Evolutionary conservation across 2,797 vertebrate genomes (phyloP).

Genomic region (Onychomys torridus): DNA sequence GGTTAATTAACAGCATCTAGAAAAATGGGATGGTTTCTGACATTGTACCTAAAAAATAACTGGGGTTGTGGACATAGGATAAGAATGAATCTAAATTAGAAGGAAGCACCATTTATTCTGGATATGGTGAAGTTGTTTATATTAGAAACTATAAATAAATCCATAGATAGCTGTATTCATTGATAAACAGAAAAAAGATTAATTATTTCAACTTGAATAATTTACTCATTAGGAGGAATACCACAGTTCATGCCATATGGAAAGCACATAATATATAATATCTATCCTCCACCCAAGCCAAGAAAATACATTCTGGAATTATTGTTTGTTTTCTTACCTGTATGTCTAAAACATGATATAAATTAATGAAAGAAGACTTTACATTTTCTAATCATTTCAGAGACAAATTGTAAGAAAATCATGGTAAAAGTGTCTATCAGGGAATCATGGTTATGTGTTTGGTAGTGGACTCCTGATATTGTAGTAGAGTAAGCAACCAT

Average conservation of each 20-base stretch:
- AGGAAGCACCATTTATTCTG: neutral
- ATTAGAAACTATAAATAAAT: neutral
- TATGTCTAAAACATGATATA: neutral
- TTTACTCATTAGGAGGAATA: neutral
- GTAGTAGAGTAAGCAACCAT: neutral
- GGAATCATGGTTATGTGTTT: accelerated
- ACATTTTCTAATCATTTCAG: neutral
- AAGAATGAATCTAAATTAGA: neutral
- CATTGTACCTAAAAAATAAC: neutral
- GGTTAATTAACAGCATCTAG: neutral
- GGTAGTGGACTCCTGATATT: neutral
- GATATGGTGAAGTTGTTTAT: neutral
- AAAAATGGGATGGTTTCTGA: neutral
- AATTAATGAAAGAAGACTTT: neutral
- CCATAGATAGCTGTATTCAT: neutral
- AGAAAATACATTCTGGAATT: neutral
- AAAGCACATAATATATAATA: neutral
- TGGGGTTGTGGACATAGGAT: neutral
- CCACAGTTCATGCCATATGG: neutral
- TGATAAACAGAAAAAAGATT: neutral
- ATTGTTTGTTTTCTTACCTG: neutral
- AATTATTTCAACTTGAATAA: neutral
- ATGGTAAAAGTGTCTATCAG: neutral
- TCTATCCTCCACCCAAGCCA: neutral
- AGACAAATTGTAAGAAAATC: neutral